phyloP scores from a whole-genome alignment of 2,797 vertebrate genomes.

The Spizella passerina region DNA sequence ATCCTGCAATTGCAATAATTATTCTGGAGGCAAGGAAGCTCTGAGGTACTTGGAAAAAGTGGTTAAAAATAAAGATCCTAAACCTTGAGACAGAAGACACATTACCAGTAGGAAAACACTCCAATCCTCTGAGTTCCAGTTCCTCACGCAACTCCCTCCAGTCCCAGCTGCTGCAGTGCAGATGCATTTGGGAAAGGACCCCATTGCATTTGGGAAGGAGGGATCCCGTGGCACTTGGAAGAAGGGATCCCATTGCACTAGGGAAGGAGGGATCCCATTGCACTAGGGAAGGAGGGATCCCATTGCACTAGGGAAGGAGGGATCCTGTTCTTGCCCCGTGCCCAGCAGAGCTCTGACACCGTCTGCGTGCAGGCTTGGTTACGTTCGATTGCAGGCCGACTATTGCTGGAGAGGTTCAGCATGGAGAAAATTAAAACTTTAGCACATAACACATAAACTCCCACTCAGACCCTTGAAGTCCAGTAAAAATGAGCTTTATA shows the following conservation, averaged over 20 bases:
- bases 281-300: neutral
- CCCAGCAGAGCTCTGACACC: neutral
- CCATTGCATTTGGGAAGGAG: rapidly evolving
- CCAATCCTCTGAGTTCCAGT: neutral
- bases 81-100: neutral
- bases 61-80: neutral
- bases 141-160: neutral
- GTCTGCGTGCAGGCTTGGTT: neutral
- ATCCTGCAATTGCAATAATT: neutral
- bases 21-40: neutral
- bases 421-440: neutral
- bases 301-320: rapidly evolving
- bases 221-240: rapidly evolving
- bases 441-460: neutral
- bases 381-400: rapidly evolving
- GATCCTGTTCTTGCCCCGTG: rapidly evolving
- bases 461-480: neutral
- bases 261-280: neutral
- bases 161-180: neutral
- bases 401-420: neutral
- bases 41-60: neutral
- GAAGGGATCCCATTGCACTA: too few relatives aligned
- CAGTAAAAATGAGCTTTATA: neutral
- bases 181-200: neutral
- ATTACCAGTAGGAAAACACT: neutral